Evolutionary conservation across 2,797 vertebrate genomes (phyloP), one percentile per base, ranked within the genome.

Genomic region (Hafferia zeledoni): DNA sequence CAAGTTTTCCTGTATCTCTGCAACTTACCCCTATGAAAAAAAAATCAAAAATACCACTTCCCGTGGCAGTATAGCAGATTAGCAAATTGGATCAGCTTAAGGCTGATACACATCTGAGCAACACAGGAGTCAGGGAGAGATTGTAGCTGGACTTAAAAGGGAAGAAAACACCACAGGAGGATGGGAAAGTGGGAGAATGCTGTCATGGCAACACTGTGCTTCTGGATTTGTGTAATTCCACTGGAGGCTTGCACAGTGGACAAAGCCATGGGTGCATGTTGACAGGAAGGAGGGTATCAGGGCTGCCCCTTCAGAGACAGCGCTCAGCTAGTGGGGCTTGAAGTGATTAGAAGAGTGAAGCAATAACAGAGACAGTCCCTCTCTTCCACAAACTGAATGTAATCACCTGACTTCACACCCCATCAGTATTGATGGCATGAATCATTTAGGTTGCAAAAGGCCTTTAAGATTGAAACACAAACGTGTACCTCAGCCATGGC

Each of bases 171-270:
- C 4, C 16, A 11, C 10, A 4, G 8, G 6, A 63, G 16, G 2
- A 3, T 30, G 12, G 25, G 35, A 72, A 68, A 5, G 23, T 15
- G 71, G 31, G 15, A 71, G 17, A 63, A 57, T 6, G 33, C 28
- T 30, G 52, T 28, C 13, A 22, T 15, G 18, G 19, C 25, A 67
- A 15, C 8, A 18, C 12, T 70, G 9, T 33, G 33, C 22, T 68
- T 68, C 47, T 55, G 39, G 30, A 31, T 55, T 55, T 55, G 27
- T 35, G 17, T 35, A 41, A 68, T 22, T 5, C 8, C 5, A 13
- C 13, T 3, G 1, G 22, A 5, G 6, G 27, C 41, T 31, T 23
- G 31, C n/a, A 28, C 2, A 2, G 17, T 5, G 19, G 28, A 16
- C 49, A 37, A 55, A 31, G 16, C 1, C 2, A 69, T 44, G 24